Evolutionary conservation across 2,797 vertebrate genomes (phyloP).

Genomic region (Acanthopagrus latus): DNA sequence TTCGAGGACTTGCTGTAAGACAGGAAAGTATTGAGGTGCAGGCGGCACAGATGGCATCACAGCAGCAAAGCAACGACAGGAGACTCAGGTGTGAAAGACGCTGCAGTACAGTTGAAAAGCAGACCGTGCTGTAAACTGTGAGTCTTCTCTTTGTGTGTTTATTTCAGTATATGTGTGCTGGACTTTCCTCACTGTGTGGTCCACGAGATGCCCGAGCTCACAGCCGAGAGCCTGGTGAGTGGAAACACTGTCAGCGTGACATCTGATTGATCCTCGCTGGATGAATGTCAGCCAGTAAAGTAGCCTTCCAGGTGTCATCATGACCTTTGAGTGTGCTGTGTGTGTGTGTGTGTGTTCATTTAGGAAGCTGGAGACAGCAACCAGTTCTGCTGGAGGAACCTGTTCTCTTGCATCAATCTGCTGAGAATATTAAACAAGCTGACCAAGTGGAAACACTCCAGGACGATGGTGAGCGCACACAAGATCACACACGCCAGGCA

Average conservation of each 20-base stretch:
- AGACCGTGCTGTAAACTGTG: neutral
- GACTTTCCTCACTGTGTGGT: conserved; percentile 94
- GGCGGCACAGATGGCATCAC: conserved; percentile 43
- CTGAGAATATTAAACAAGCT: conserved; percentile 96
- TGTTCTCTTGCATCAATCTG: conserved; percentile 97
- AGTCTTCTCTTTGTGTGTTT: conserved; percentile 29
- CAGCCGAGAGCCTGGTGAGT: conserved; percentile 95
- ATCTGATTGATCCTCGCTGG: neutral
- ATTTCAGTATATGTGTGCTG: conserved; percentile 90
- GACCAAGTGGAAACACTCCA: conserved; percentile 98
- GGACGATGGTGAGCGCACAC: conserved; percentile 91
- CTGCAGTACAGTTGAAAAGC: neutral
- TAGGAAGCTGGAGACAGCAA: conserved; percentile 95
- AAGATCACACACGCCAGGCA: too few species aligned
- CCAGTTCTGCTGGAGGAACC: conserved; percentile 98
- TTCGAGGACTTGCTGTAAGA: neutral
- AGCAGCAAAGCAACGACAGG: conserved; percentile 12
- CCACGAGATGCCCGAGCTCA: conserved; percentile 94
- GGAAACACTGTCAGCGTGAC: conserved; percentile 1
- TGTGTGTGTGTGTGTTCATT: conserved; percentile 30
- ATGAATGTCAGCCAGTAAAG: neutral
- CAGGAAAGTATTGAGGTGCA: neutral
- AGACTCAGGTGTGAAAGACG: conserved; percentile 10
- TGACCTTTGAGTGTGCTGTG: conserved; percentile 9
- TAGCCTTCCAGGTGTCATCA: too few species aligned